Evolutionary conservation across 2,113 vertebrate genomes (phyloP).

Genomic region (Chamaea fasciata): DNA sequence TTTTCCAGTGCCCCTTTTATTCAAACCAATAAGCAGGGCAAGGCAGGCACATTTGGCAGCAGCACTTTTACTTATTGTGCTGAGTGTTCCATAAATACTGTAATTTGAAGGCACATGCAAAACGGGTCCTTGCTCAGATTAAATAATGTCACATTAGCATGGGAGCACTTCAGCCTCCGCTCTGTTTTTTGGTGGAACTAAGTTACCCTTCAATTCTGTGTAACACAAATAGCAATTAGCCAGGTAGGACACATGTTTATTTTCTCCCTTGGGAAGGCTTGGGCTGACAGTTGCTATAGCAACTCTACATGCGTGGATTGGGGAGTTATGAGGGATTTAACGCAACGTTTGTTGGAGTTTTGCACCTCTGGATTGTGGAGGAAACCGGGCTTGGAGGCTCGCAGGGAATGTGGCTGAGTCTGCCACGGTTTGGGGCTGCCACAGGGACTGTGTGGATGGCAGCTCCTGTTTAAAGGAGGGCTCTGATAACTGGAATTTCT

Average conservation of each 20-base stretch:
- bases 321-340: conserved; percentile 11
- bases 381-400: neutral
- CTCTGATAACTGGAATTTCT: neutral
- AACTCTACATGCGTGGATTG: conserved; percentile 17
- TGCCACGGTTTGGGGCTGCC: neutral
- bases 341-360: neutral
- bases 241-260: conserved; percentile 35
- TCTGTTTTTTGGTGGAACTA: neutral
- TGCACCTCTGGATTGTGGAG: neutral
- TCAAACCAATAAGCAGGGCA: neutral
- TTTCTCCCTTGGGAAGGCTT: conserved; percentile 44
- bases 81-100: conserved; percentile 21
- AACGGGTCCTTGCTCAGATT: neutral
- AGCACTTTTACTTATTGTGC: neutral
- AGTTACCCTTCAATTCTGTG: conserved; percentile 31
- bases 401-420: neutral
- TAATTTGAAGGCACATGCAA: neutral
- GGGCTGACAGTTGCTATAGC: conserved; percentile 56
- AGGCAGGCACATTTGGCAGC: neutral
- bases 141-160: conserved; percentile 40
- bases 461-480: neutral
- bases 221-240: conserved; percentile 44
- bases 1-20: neutral
- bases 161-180: neutral
- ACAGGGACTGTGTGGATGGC: neutral